A percentile compares a stretch with the other conserved stretches of the same genome.
These are phyloP conservation scores for Aphelocoma coerulescens DNA, from an alignment of 2,113 vertebrate genomes.

Conservation along the genomic window DNA sequence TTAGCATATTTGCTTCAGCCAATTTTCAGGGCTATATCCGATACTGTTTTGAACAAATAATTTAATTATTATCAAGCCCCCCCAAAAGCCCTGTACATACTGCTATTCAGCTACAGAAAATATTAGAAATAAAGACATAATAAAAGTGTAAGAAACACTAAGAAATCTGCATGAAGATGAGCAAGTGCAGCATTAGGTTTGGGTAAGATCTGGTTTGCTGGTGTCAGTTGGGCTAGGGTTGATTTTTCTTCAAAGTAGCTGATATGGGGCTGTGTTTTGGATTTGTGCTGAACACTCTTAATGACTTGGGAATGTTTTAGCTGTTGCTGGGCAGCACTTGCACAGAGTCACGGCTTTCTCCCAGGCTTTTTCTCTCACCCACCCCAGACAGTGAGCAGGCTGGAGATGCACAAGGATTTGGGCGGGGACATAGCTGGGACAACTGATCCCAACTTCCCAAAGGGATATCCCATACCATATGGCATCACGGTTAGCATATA, in stretches of 20 bases:
- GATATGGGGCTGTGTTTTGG: not conserved
- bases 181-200: not conserved
- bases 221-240: not conserved
- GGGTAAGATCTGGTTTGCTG: not conserved
- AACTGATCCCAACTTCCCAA: not conserved
- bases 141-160: not conserved
- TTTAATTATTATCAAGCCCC: not conserved
- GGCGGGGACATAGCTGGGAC: not conserved
- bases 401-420: not conserved
- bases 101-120: not conserved
- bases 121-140: not conserved
- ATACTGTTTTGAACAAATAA: not conserved
- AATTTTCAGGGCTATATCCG: not conserved
- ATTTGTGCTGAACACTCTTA: not conserved
- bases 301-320: not conserved
- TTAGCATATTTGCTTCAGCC: not conserved
- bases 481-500: not conserved
- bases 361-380: not conserved
- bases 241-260: not conserved
- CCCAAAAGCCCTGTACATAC: not conserved
- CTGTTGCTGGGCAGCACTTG: not conserved
- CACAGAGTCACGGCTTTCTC: not conserved
- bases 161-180: not conserved
- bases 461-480: not conserved
- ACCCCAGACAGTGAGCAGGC: not conserved